phyloP scores from a whole-genome alignment of 2,888 invertebrate species.

The Sarcophaga variegata region DNA sequence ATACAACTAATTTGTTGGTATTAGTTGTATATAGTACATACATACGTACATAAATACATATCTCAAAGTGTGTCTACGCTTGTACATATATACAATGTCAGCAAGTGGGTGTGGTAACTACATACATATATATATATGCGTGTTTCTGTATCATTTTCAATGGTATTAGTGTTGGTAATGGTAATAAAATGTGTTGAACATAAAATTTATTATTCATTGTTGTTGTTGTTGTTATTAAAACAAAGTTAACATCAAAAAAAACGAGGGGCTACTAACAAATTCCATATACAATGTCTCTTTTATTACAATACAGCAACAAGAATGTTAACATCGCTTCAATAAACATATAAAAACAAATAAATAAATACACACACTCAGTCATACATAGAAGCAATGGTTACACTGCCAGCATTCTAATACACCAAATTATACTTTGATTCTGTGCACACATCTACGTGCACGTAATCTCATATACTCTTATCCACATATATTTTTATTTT shows the following conservation, averaged over 20 bases:
- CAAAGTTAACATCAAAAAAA: conserved; percentile 11
- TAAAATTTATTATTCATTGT: conserved; percentile 54
- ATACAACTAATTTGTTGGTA: background rate
- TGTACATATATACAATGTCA: too few species aligned
- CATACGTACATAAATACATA: background rate
- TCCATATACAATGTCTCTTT: conserved; percentile 19
- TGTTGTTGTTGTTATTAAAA: conserved; percentile 49
- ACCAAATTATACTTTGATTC: conserved; percentile 49
- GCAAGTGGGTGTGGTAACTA: background rate
- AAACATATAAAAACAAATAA: background rate
- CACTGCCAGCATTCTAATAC: conserved; percentile 7
- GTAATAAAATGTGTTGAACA: conserved; percentile 52
- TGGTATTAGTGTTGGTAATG: background rate
- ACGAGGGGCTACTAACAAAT: conserved; percentile 12
- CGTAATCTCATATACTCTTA: background rate
- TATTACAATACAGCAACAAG: conserved; percentile 8
- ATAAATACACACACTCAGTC: background rate
- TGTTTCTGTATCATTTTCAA: conserved; percentile 10
- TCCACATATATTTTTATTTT: background rate
- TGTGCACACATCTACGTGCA: background rate
- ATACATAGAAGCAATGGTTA: background rate
- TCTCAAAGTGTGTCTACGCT: background rate
- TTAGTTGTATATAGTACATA: background rate
- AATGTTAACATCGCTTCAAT: background rate
- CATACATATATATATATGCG: background rate